Percentiles rank a stretch among this genome's conserved stretches.
These are phyloP conservation scores for Nasonia oneida DNA, from an alignment of 2,888 invertebrate genomes.

Conservation along the genomic window DNA sequence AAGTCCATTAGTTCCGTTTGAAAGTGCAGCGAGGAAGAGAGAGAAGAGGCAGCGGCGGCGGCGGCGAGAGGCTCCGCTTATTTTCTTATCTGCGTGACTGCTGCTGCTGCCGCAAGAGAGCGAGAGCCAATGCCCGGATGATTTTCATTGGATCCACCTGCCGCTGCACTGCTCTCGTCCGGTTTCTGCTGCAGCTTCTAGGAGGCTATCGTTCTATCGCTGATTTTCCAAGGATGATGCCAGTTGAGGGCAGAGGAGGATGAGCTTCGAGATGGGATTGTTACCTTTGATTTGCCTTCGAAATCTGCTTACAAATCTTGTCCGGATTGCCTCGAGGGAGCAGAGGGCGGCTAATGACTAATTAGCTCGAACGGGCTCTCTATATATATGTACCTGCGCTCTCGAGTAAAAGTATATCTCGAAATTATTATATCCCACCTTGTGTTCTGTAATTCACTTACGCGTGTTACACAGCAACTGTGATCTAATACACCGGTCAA, in stretches of 20 bases:
- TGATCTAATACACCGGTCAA: not conserved
- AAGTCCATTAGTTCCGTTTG: constrained; percentile 63
- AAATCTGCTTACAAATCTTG: not conserved
- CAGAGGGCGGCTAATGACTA: not conserved
- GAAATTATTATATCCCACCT: not conserved
- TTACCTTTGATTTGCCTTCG: not conserved
- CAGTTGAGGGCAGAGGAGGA: not conserved
- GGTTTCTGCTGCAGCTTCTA: not conserved
- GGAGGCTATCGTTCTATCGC: constrained; percentile 3
- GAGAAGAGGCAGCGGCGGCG: not conserved
- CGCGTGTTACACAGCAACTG: not conserved
- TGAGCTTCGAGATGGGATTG: not conserved
- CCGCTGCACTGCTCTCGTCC: not conserved
- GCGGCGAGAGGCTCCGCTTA: constrained; percentile 8
- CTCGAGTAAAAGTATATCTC: not conserved
- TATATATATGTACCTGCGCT: too few relatives aligned
- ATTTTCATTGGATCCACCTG: constrained; percentile 61
- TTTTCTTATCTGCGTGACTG: constrained; percentile 43
- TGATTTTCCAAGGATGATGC: constrained; percentile 15
- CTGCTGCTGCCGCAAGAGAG: not conserved
- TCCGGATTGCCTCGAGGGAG: not conserved
- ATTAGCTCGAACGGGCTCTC: not conserved
- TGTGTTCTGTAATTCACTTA: not conserved
- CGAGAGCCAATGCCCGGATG: constrained; percentile 22
- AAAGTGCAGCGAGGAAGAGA: constrained; percentile 26